Percentiles rank a stretch among this genome's conserved stretches.
Conservation (phyloP, 2,888 invertebrate genomes). For the Clivina fossor region DNA sequence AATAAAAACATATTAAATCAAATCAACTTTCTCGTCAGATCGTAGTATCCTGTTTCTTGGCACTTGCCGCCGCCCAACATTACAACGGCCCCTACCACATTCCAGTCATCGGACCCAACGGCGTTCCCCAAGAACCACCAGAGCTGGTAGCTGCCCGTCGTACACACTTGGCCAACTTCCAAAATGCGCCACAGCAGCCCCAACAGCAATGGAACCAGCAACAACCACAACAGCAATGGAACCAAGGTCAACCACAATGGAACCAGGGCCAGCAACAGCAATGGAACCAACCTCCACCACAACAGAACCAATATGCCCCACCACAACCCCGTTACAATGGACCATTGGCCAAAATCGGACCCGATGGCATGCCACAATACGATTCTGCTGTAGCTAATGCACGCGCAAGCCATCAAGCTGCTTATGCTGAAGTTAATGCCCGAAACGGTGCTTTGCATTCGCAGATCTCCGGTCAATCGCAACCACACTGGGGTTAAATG, state of each 20-base stretch:
- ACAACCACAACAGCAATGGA: not conserved
- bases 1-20: too few relatives aligned
- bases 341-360: slow-evolving; percentile 25
- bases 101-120: slow-evolving; percentile 48
- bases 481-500: too few relatives aligned
- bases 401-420: slow-evolving; percentile 30
- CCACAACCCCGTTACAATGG: slow-evolving; percentile 19
- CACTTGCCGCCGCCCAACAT: slow-evolving; percentile 23
- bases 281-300: slow-evolving; percentile 17
- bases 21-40: slow-evolving; percentile 12
- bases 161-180: slow-evolving; percentile 24
- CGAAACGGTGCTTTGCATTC: slow-evolving; percentile 19
- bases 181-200: slow-evolving; percentile 12
- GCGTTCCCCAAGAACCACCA: slow-evolving; percentile 35
- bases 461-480: too few relatives aligned
- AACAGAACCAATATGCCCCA: slow-evolving; percentile 2
- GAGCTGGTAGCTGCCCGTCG: slow-evolving; percentile 32
- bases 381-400: slow-evolving; percentile 27
- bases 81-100: slow-evolving; percentile 53
- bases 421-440: slow-evolving; percentile 24
- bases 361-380: slow-evolving; percentile 32
- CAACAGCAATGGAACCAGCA: slow-evolving; percentile 20
- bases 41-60: slow-evolving; percentile 29
- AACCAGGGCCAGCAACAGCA: slow-evolving; percentile 12
- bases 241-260: slow-evolving; percentile 7